Percentiles rank a stretch among this genome's conserved stretches.
phyloP scores from a whole-genome alignment of 2,888 invertebrate genomes.

The Malthinus flaveolus region DNA sequence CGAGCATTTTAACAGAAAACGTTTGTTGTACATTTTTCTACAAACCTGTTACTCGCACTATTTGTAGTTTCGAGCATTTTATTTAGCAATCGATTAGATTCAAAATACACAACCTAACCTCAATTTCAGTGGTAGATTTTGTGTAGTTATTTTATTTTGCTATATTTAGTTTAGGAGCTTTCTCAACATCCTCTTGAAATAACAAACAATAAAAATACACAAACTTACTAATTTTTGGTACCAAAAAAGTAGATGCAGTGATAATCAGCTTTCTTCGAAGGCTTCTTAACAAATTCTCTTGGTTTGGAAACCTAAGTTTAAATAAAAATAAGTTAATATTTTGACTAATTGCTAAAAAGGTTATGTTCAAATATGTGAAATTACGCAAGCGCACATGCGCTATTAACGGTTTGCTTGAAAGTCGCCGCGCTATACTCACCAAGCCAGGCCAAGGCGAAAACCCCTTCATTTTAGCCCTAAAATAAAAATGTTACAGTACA shows the following conservation, averaged over 20 bases:
- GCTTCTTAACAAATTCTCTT: slow-evolving; percentile 74
- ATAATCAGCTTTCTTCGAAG: slow-evolving; percentile 72
- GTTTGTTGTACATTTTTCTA: too few relatives aligned
- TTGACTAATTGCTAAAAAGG: slow-evolving; percentile 19
- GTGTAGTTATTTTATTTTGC: too few relatives aligned
- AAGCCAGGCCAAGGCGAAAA: slow-evolving; percentile 97
- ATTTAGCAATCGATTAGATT: not conserved
- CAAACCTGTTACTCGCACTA: too few relatives aligned
- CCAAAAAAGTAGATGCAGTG: slow-evolving; percentile 95
- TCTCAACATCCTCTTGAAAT: too few relatives aligned
- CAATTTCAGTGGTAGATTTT: too few relatives aligned
- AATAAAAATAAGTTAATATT: slow-evolving; percentile 29
- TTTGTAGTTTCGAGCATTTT: too few relatives aligned
- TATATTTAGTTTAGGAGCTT: too few relatives aligned
- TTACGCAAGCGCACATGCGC: slow-evolving; percentile 45
- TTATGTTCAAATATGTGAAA: slow-evolving; percentile 29
- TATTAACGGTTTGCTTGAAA: slow-evolving; percentile 54
- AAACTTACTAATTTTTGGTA: slow-evolving; percentile 91
- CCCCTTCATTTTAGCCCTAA: slow-evolving; percentile 98
- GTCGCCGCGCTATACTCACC: slow-evolving; percentile 67
- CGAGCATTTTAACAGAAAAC: too few relatives aligned
- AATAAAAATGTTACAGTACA: slow-evolving; percentile 44
- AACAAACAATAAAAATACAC: too few relatives aligned
- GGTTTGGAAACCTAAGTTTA: slow-evolving; percentile 82
- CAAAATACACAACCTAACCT: too few relatives aligned